Evolutionary conservation across 1,140 invertebrate genomes (phyloP).

Genomic region (Cydia splendana): DNA sequence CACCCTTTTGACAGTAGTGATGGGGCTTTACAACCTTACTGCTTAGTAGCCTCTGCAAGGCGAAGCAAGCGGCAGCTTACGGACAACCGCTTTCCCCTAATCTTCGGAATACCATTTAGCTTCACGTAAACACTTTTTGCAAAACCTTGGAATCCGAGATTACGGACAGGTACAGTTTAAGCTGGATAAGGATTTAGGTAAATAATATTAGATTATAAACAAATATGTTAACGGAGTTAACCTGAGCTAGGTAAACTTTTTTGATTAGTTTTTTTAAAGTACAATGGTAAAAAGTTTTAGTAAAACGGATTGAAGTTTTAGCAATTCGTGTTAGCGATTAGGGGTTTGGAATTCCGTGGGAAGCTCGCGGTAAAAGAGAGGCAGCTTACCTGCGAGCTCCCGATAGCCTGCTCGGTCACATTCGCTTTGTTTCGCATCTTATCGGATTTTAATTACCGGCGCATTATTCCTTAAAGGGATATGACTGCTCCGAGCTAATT

Average conservation of each 20-base stretch:
- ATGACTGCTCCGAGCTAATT: slow-evolving; percentile 66
- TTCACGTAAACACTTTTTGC: slow-evolving; percentile 68
- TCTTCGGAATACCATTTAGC: slow-evolving; percentile 56
- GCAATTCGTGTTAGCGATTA: slow-evolving; percentile 28
- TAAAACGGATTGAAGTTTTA: slow-evolving; percentile 37
- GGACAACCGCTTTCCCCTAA: slow-evolving; percentile 43
- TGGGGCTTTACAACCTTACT: neutral
- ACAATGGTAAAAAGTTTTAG: slow-evolving; percentile 62
- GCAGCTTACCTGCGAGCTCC: slow-evolving; percentile 23
- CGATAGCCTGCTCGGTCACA: slow-evolving; percentile 49
- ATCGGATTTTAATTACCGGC: slow-evolving; percentile 78
- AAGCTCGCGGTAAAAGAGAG: neutral
- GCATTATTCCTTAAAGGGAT: slow-evolving; percentile 75
- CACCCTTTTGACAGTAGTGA: neutral
- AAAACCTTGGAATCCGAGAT: slow-evolving; percentile 45
- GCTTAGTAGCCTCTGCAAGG: slow-evolving; percentile 3
- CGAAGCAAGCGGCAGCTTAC: slow-evolving; percentile 35
- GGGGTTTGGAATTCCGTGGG: slow-evolving; percentile 25
- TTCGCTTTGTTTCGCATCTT: slow-evolving; percentile 75
- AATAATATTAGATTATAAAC: slow-evolving; percentile 73
- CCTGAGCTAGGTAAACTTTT: slow-evolving; percentile 49
- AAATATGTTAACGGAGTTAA: slow-evolving; percentile 61
- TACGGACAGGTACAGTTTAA: slow-evolving; percentile 69
- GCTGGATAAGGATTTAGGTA: slow-evolving; percentile 70
- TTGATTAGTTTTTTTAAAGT: slow-evolving; percentile 55